phyloP scores from a whole-genome alignment of 2,888 invertebrate species.

The Drosophila histrio region DNA sequence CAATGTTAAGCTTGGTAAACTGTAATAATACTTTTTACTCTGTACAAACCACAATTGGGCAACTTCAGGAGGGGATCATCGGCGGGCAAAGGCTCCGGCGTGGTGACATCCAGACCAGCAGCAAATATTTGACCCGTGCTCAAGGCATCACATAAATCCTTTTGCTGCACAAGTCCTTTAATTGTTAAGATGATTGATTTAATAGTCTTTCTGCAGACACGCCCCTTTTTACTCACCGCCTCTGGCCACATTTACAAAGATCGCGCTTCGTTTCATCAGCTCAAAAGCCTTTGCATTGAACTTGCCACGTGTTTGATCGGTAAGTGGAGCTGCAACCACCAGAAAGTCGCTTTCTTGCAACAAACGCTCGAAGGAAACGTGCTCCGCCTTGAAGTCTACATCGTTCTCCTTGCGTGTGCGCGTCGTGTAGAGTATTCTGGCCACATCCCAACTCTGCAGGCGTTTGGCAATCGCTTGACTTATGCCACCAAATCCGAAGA shows the following conservation, averaged over 20 bases:
- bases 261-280: conserved; percentile 93
- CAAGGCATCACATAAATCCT: conserved; percentile 91
- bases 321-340: conserved; percentile 91
- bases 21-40: fast-evolving
- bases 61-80: conserved; percentile 91
- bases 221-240: conserved; percentile 85
- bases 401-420: conserved; percentile 87
- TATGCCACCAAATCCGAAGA: conserved; percentile 93
- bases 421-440: conserved; percentile 90
- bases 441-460: conserved; percentile 90
- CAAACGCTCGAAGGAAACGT: conserved; percentile 89
- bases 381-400: conserved; percentile 88
- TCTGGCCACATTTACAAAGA: conserved; percentile 95
- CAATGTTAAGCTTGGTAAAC: neutral
- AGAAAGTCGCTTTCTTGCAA: conserved; percentile 93
- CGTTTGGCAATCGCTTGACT: conserved; percentile 91
- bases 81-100: conserved; percentile 94
- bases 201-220: no score
- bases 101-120: conserved; percentile 96
- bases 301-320: conserved; percentile 90
- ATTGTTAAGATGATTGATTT: neutral
- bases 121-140: conserved; percentile 90
- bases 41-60: conserved; percentile 90
- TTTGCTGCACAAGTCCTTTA: conserved; percentile 89
- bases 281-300: conserved; percentile 91